phyloP scores from a whole-genome alignment of 2,797 vertebrate species.

The Parambassis ranga region DNA sequence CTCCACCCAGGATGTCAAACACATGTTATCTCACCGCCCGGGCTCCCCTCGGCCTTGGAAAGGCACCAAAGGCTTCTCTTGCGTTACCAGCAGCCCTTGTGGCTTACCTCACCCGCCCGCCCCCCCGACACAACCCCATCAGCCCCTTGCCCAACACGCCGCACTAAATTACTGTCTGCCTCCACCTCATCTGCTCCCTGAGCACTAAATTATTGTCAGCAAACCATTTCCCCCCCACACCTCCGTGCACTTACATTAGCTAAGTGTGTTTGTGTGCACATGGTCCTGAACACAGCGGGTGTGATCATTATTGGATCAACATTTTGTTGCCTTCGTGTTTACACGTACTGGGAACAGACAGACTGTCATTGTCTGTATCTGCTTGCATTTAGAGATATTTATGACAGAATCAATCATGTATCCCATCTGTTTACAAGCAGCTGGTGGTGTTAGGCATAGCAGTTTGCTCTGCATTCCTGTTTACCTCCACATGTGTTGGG shows the following conservation, averaged over 20 bases:
- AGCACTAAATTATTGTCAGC: conserved; percentile 69
- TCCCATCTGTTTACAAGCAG: conserved; percentile 10
- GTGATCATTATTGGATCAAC: conserved; percentile 21
- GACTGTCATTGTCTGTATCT: conserved; percentile 7
- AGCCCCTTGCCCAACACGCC: conserved; percentile 51
- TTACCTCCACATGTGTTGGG: conserved; percentile 26
- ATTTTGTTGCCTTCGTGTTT: conserved; percentile 20
- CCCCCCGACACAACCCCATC: conserved; percentile 16
- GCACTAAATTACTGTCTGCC: conserved; percentile 68
- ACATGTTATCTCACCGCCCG: conserved; percentile 68
- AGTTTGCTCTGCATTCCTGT: not conserved
- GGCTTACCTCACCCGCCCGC: conserved; percentile 71
- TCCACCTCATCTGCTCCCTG: conserved; percentile 68
- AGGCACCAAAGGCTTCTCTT: conserved; percentile 65
- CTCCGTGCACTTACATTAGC: conserved; percentile 70
- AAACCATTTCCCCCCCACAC: conserved; percentile 46
- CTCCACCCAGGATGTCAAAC: conserved; percentile 70
- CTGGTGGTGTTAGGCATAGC: conserved; percentile 14
- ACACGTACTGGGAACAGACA: conserved; percentile 1
- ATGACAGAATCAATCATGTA: conserved; percentile 15
- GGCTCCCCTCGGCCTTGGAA: conserved; percentile 63
- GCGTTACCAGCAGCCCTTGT: conserved; percentile 68
- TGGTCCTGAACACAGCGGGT: not conserved
- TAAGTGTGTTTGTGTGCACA: conserved; percentile 12
- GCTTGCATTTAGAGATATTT: conserved; percentile 21